Conservation (phyloP, 2,113 vertebrate genomes). For the Crotalus horridus region DNA sequence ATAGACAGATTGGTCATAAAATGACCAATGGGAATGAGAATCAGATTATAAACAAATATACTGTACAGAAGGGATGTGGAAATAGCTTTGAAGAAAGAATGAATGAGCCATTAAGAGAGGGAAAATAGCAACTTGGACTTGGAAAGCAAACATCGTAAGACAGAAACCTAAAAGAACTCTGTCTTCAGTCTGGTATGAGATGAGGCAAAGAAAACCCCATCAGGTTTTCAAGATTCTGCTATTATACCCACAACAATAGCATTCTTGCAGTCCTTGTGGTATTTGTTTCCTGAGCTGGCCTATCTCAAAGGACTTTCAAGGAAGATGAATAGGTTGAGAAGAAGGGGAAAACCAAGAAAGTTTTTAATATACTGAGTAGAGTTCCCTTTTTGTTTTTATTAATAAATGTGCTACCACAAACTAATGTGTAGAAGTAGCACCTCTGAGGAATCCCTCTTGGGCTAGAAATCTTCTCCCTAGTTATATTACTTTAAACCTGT, state of each 20-base stretch:
- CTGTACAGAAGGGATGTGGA: not conserved
- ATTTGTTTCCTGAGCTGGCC: not conserved
- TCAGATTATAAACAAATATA: not conserved
- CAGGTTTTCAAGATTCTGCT: not conserved
- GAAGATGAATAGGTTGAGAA: not conserved
- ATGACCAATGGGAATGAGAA: not conserved
- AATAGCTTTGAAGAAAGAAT: not conserved
- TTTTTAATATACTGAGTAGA: not conserved
- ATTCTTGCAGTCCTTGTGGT: not conserved
- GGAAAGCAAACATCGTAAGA: not conserved
- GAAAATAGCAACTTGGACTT: not conserved
- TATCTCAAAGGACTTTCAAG: not conserved
- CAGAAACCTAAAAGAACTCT: not conserved
- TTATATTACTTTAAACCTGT: not conserved
- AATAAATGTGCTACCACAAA: not conserved
- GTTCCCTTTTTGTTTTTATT: not conserved
- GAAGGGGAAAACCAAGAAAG: not conserved
- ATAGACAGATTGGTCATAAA: not conserved
- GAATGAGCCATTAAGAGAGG: not conserved
- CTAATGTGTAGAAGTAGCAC: not conserved
- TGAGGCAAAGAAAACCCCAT: not conserved
- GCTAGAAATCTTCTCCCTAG: not conserved
- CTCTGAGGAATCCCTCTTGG: not conserved
- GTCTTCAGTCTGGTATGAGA: not conserved
- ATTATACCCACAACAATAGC: not conserved